These are phyloP conservation scores for Ancistrus triradiatus DNA, from an alignment of 2,113 vertebrate genomes.

Conservation along the genomic window DNA sequence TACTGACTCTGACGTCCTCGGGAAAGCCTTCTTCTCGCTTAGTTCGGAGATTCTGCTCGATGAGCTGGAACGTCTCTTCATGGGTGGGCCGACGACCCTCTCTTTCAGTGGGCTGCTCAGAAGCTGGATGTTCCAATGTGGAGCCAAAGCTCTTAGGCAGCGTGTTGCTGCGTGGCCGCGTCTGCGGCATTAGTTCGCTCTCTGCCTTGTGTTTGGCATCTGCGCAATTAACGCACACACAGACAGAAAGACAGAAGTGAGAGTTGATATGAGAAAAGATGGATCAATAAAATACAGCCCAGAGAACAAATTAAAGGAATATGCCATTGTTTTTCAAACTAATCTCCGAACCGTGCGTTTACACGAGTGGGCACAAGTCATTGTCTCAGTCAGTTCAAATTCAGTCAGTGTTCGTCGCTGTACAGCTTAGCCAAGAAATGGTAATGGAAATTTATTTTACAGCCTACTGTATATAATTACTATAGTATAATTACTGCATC, in stretches of 20 bases:
- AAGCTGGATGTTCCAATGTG: conserved; percentile 80
- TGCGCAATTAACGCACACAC: conserved; percentile 45
- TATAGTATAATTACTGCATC: too few relatives aligned
- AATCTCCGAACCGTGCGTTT: too few relatives aligned
- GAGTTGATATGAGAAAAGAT: background rate
- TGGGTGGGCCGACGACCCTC: conserved; percentile 74
- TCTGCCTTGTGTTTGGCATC: conserved; percentile 90
- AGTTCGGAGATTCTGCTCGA: conserved; percentile 81
- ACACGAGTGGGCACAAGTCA: too few relatives aligned
- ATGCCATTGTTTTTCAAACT: too few relatives aligned
- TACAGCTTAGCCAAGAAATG: too few relatives aligned
- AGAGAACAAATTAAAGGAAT: too few relatives aligned
- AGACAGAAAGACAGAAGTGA: conserved; percentile 4
- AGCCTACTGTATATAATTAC: too few relatives aligned
- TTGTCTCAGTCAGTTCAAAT: too few relatives aligned
- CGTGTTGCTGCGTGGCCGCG: conserved; percentile 92
- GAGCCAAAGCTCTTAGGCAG: conserved; percentile 98
- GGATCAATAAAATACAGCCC: too few relatives aligned
- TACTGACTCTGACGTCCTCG: conserved; percentile 85
- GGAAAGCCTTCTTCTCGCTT: conserved; percentile 87
- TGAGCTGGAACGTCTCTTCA: conserved; percentile 87
- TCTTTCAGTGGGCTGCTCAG: conserved; percentile 58
- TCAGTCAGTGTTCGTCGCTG: too few relatives aligned
- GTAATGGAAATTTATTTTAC: too few relatives aligned
- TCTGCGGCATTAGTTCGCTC: conserved; percentile 83